Evolutionary conservation across 1,140 invertebrate species (phyloP).

Genomic region (Pectinophora gossypiella): DNA sequence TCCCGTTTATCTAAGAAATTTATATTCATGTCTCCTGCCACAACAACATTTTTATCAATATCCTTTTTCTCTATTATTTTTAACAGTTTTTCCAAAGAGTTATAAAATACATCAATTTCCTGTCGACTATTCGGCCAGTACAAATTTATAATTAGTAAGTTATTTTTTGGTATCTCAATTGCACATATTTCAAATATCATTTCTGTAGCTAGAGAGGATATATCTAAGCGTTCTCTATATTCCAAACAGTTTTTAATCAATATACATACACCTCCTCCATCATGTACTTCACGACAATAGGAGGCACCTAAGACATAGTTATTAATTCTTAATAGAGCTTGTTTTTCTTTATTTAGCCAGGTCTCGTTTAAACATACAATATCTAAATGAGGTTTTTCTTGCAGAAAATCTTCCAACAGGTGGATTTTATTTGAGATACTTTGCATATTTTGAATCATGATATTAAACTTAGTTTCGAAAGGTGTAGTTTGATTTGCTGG

Average conservation of each 20-base stretch:
- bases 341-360: slow-evolving; percentile 5
- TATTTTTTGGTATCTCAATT: slow-evolving; percentile 1
- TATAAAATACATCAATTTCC: neutral
- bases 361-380: slow-evolving; percentile 8
- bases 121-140: slow-evolving; percentile 3
- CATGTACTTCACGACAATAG: neutral
- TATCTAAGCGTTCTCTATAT: neutral
- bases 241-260: neutral
- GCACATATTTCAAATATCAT: slow-evolving; percentile 4
- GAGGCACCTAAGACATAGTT: neutral
- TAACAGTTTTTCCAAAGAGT: neutral
- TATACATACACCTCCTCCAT: slow-evolving; percentile 2
- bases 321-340: neutral
- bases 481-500: no score
- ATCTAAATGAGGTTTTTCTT: slow-evolving; percentile 1
- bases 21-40: slow-evolving; percentile 7
- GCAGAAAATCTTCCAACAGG: slow-evolving; percentile 3
- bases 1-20: neutral
- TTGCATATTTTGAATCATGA: slow-evolving; percentile 9
- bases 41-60: neutral
- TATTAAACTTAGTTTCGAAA: neutral
- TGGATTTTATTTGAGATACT: slow-evolving; percentile 5
- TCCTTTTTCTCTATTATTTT: neutral
- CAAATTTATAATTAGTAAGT: slow-evolving; percentile 4
- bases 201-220: neutral